Percentiles rank a stretch among this genome's conserved stretches.
Evolutionary conservation across 1,140 invertebrate genomes (phyloP).

Genomic region (Tribolium madens): DNA sequence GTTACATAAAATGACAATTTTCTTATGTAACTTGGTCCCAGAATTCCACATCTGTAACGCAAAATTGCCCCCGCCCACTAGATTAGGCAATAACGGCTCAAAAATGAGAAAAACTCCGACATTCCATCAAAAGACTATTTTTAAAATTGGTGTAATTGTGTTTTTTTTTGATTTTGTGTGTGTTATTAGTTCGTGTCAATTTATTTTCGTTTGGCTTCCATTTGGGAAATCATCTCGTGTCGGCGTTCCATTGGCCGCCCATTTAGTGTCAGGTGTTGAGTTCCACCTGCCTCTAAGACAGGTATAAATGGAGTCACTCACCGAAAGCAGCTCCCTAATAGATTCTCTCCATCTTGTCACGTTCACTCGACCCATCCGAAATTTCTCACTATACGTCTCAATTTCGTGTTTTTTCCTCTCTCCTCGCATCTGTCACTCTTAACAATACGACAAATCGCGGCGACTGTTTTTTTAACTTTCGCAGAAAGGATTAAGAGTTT

Average conservation of each 20-base stretch:
- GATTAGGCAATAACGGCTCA: too few species aligned
- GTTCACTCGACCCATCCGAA: not conserved
- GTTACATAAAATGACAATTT: too few species aligned
- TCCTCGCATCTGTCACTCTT: constrained; percentile 17
- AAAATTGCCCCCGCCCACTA: too few species aligned
- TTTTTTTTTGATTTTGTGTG: too few species aligned
- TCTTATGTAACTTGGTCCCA: too few species aligned
- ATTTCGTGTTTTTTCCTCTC: constrained; percentile 6
- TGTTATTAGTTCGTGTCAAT: too few species aligned
- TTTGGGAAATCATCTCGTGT: too few species aligned
- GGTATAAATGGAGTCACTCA: constrained; percentile 15
- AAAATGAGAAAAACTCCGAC: too few species aligned
- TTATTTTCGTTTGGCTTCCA: too few species aligned
- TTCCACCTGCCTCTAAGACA: constrained; percentile 11
- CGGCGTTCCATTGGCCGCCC: not conserved
- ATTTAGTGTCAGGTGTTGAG: constrained; percentile 16
- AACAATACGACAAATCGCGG: not conserved
- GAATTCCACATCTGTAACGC: too few species aligned
- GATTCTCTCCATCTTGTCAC: not conserved
- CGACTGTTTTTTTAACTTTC: constrained; percentile 5
- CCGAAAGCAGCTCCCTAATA: not conserved
- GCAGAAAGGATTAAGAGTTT: not conserved
- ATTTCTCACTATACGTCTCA: constrained; percentile 15
- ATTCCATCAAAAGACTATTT: too few species aligned
- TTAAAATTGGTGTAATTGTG: too few species aligned